Percentiles rank a stretch among this genome's conserved stretches.
Evolutionary conservation across 2,797 vertebrate genomes (phyloP).

Genomic region (Chlorospingus semifuscus): DNA sequence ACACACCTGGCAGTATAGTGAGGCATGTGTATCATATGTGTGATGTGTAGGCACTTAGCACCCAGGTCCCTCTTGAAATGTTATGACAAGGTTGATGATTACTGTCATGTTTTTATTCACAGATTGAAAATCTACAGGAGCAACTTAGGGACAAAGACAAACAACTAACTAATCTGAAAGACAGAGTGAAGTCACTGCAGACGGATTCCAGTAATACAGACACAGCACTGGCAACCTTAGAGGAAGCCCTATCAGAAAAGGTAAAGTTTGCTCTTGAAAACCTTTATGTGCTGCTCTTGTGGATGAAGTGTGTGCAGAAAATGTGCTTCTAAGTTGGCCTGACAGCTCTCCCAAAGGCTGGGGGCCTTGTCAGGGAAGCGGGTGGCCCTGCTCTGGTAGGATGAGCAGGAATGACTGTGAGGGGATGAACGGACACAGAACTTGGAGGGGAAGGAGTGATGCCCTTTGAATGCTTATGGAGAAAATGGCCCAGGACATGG

Average conservation of each 20-base stretch:
- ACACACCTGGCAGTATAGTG: not conserved
- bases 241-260: conserved; percentile 98
- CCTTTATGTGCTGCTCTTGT: not conserved
- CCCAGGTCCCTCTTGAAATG: not conserved
- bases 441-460: not conserved
- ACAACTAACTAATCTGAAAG: conserved; percentile 93
- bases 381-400: not conserved
- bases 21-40: not conserved
- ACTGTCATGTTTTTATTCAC: conserved; percentile 49
- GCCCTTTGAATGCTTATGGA: rapidly evolving
- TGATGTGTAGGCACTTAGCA: not conserved
- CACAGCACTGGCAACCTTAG: conserved; percentile 92
- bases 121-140: conserved; percentile 94
- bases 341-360: not conserved
- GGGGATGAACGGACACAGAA: not conserved
- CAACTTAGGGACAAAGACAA: conserved; percentile 98
- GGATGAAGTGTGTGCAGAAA: not conserved
- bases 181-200: conserved; percentile 95
- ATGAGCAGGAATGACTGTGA: not conserved
- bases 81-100: not conserved
- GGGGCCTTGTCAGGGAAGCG: not conserved
- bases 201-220: conserved; percentile 98
- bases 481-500: not conserved
- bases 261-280: conserved; percentile 61
- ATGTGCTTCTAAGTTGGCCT: not conserved